phyloP scores from a whole-genome alignment of 2,113 vertebrate species.

The Saccopteryx leptura region DNA sequence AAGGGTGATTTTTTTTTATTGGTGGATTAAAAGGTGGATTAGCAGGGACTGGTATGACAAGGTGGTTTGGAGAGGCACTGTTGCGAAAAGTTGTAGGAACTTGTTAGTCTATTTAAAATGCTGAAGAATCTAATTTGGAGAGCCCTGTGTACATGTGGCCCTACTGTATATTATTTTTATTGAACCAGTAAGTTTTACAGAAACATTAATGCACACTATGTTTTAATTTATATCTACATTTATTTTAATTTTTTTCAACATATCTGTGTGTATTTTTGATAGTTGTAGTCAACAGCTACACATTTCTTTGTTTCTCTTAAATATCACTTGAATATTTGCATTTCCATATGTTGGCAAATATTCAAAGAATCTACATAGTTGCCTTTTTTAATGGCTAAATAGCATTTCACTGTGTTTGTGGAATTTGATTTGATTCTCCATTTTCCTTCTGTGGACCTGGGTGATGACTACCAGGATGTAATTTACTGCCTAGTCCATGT shows the following conservation, averaged over 20 bases:
- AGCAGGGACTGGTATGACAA: neutral
- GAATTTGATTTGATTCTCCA: neutral
- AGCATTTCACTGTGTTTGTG: neutral
- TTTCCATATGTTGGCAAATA: neutral
- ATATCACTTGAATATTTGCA: neutral
- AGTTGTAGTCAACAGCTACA: neutral
- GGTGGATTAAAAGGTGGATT: neutral
- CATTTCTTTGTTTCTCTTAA: constrained; percentile 34
- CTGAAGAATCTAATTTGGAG: neutral
- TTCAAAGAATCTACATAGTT: neutral
- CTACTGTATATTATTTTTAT: neutral
- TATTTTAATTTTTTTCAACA: neutral
- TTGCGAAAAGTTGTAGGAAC: neutral
- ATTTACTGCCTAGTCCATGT: neutral
- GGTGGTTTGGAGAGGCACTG: neutral
- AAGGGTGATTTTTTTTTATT: neutral
- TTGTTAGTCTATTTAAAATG: neutral
- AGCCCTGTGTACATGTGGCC: neutral
- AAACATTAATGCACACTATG: neutral
- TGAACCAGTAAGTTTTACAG: constrained; percentile 18
- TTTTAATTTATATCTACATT: constrained; percentile 24
- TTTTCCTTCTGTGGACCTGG: neutral
- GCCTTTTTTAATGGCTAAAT: constrained; percentile 27
- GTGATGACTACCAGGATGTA: neutral
- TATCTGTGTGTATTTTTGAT: neutral